Percentiles rank a stretch among this genome's conserved stretches.
Conservation (phyloP, 2,113 vertebrate species). For the Glaucomys volans region DNA sequence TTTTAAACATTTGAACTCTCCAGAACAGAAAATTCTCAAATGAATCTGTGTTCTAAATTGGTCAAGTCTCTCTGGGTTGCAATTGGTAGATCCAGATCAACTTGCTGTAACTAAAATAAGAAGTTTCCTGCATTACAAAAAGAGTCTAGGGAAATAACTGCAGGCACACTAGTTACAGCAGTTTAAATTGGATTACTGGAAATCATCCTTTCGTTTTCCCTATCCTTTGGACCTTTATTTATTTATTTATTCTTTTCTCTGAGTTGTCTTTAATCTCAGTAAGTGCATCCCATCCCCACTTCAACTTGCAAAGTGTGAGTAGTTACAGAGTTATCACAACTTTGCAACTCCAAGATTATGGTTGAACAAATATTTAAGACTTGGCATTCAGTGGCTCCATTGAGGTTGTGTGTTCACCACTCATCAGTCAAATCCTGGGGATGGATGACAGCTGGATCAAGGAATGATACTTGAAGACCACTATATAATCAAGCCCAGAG, state of each 20-base stretch:
- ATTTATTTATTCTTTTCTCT: not conserved
- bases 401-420: not conserved
- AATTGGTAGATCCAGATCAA: not conserved
- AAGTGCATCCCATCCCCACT: too few relatives aligned
- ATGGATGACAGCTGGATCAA: not conserved
- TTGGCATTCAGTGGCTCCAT: not conserved
- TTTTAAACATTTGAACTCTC: conserved; percentile 26
- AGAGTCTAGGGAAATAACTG: not conserved
- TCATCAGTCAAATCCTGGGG: not conserved
- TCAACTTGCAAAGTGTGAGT: not conserved
- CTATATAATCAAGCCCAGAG: not conserved
- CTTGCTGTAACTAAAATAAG: not conserved
- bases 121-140: not conserved
- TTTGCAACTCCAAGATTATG: not conserved
- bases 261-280: not conserved
- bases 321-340: not conserved
- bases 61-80: not conserved
- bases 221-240: not conserved
- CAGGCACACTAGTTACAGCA: not conserved
- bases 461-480: not conserved
- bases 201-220: not conserved
- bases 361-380: not conserved
- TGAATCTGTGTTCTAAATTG: conserved; percentile 14
- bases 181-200: not conserved
- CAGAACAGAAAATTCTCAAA: conserved; percentile 11